Conservation (phyloP, 1,140 invertebrate species). For the Drosophila orena region DNA sequence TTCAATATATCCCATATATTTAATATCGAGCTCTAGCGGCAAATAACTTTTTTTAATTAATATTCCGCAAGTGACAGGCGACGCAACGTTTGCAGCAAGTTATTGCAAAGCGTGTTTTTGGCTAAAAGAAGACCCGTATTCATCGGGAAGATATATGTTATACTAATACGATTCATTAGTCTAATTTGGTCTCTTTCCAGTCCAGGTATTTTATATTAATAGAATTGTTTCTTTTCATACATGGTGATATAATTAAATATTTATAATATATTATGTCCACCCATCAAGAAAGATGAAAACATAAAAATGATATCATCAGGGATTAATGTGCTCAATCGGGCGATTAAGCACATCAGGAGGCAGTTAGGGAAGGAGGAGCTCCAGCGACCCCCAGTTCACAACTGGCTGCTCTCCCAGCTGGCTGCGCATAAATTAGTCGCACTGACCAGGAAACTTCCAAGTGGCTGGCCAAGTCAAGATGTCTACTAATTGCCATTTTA, state of each 20-base stretch:
- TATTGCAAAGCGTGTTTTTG: neutral
- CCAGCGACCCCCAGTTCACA: neutral
- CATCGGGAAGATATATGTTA: too few relatives aligned
- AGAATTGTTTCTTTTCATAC: too few relatives aligned
- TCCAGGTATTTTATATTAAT: too few relatives aligned
- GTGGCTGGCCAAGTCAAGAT: slow-evolving; percentile 64
- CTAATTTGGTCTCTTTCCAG: too few relatives aligned
- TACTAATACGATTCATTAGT: neutral
- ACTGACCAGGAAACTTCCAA: slow-evolving; percentile 48
- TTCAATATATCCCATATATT: slow-evolving; percentile 34
- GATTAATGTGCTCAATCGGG: slow-evolving; percentile 50
- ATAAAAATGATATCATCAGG: slow-evolving; percentile 25
- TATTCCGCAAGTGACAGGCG: slow-evolving; percentile 36
- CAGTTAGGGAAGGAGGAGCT: neutral
- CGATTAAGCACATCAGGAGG: slow-evolving; percentile 42
- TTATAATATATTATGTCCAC: too few relatives aligned
- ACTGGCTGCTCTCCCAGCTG: slow-evolving; percentile 10
- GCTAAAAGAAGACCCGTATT: neutral
- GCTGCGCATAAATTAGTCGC: slow-evolving; percentile 60
- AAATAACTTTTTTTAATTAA: slow-evolving; percentile 58
- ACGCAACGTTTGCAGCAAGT: slow-evolving; percentile 11
- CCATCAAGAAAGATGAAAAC: slow-evolving; percentile 2
- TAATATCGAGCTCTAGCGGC: slow-evolving; percentile 43
- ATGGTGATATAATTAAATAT: too few relatives aligned
- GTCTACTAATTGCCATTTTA: slow-evolving; percentile 73